Evolutionary conservation across 2,888 invertebrate species (phyloP).

Genomic region (Operophtera brumata): DNA sequence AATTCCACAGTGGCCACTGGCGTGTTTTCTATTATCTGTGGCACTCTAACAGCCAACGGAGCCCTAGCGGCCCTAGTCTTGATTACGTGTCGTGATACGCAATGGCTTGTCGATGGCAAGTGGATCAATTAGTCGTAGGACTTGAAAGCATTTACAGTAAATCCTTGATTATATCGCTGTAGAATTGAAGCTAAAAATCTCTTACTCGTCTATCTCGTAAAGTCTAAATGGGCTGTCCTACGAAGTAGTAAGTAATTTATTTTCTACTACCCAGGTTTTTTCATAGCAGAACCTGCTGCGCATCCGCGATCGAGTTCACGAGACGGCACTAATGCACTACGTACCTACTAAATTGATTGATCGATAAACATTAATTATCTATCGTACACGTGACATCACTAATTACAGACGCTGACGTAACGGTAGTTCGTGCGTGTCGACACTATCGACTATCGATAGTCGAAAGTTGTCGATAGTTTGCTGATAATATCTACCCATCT

Average conservation of each 20-base stretch:
- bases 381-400: conserved; percentile 21
- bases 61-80: conserved; percentile 1
- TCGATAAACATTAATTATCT: conserved; percentile 7
- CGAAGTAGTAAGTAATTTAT: too few relatives aligned
- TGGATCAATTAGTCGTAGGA: conserved; percentile 10
- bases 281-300: neutral
- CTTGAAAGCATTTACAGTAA: neutral
- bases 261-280: neutral
- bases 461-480: conserved; percentile 7
- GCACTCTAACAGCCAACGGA: conserved; percentile 7
- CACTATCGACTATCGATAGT: conserved; percentile 19
- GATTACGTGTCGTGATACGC: conserved; percentile 13
- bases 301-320: neutral
- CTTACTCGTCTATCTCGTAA: too few relatives aligned
- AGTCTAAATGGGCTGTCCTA: too few relatives aligned
- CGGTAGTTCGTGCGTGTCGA: conserved; percentile 19
- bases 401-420: conserved; percentile 19
- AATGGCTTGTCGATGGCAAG: conserved; percentile 8
- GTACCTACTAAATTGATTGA: conserved; percentile 12
- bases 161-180: neutral
- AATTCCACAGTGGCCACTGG: conserved; percentile 13
- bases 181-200: neutral
- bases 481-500: conserved; percentile 12
- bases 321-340: neutral
- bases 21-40: conserved; percentile 10